These are phyloP conservation scores for Tautogolabrus adspersus DNA, from an alignment of 2,113 vertebrate species.

Conservation along the genomic window DNA sequence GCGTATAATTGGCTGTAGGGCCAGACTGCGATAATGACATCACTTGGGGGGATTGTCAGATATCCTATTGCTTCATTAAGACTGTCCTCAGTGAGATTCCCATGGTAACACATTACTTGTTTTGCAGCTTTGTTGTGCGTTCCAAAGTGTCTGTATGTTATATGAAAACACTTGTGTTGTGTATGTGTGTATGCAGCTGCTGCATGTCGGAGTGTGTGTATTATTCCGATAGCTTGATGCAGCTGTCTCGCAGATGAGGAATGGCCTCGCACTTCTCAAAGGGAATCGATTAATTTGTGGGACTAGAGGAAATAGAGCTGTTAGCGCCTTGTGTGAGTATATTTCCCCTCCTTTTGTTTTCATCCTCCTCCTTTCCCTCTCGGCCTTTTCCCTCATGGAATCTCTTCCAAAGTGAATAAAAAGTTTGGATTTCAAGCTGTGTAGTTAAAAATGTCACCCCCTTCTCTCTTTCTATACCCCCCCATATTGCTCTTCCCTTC, in stretches of 20 bases:
- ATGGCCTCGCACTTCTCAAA: constrained; percentile 67
- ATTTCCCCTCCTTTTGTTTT: constrained; percentile 18
- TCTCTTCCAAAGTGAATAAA: constrained; percentile 20
- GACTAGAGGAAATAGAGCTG: constrained; percentile 59
- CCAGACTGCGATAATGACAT: constrained; percentile 50
- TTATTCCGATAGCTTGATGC: constrained; percentile 53
- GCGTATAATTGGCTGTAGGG: constrained; percentile 3
- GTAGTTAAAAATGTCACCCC: not conserved
- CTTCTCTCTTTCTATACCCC: not conserved
- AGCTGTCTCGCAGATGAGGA: constrained; percentile 67
- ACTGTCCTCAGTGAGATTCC: constrained; percentile 46
- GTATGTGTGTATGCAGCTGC: not conserved
- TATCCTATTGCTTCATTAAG: constrained; percentile 45
- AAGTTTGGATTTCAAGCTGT: constrained; percentile 12
- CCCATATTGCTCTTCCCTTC: too few species aligned
- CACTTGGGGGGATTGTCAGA: constrained; percentile 34
- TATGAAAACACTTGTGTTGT: not conserved
- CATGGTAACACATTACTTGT: constrained; percentile 38
- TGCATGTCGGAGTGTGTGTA: not conserved
- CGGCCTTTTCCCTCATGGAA: constrained; percentile 14
- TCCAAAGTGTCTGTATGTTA: not conserved
- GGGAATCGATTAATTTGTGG: constrained; percentile 70
- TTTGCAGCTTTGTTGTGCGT: constrained; percentile 29
- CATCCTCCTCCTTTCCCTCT: constrained; percentile 12
- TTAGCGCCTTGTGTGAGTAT: constrained; percentile 45